Conservation (phyloP, 1,140 invertebrate genomes). For the Gryon sp. region DNA sequence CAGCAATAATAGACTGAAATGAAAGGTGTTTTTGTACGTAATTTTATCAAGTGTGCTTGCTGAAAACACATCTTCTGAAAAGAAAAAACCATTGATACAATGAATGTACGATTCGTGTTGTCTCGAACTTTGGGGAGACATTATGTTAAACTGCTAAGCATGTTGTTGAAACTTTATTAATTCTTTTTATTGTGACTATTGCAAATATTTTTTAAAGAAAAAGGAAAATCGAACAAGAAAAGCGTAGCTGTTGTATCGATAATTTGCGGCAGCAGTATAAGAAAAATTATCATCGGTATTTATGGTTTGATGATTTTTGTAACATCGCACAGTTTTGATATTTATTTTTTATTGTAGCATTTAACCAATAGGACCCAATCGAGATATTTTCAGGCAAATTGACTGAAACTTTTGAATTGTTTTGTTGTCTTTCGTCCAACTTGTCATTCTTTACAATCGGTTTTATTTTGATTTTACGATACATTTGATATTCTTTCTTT, state of each 20-base stretch:
- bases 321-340: neutral
- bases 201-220: neutral
- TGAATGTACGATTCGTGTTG: neutral
- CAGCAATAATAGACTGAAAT: neutral
- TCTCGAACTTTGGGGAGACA: neutral
- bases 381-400: no score
- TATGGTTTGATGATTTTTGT: no score
- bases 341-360: neutral
- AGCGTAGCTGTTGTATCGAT: neutral
- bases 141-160: neutral
- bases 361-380: neutral
- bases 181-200: neutral
- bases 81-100: no score
- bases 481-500: neutral
- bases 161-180: conserved; percentile 5
- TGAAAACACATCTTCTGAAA: no score
- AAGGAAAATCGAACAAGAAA: neutral
- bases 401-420: neutral
- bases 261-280: neutral
- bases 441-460: neutral
- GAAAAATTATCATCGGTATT: neutral
- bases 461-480: no score
- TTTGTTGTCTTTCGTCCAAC: conserved; percentile 1
- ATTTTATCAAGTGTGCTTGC: no score
- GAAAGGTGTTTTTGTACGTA: no score